phyloP scores from a whole-genome alignment of 2,113 vertebrate species.

The Sigmodon hispidus region DNA sequence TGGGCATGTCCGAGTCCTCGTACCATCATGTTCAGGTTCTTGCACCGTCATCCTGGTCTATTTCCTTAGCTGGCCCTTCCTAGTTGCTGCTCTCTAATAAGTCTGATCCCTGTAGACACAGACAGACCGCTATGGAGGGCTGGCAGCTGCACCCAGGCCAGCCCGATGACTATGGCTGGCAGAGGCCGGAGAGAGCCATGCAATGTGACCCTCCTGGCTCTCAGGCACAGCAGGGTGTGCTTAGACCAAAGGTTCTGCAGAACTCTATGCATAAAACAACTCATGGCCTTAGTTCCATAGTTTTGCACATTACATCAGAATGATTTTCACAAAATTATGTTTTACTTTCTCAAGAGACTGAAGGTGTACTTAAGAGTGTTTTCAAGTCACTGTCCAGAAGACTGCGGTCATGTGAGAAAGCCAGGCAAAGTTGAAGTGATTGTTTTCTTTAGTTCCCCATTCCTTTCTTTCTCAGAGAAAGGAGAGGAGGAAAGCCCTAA shows the following conservation, averaged over 20 bases:
- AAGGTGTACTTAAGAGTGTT: background rate
- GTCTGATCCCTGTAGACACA: background rate
- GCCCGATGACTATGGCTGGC: background rate
- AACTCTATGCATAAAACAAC: background rate
- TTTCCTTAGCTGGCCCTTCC: background rate
- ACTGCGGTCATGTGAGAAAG: background rate
- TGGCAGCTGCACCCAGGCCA: background rate
- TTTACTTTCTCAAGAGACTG: background rate
- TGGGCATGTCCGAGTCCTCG: background rate
- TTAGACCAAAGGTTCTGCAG: background rate
- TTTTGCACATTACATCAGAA: conserved; percentile 45
- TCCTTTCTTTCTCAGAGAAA: background rate
- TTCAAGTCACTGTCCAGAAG: conserved; percentile 50
- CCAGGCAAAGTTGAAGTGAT: background rate
- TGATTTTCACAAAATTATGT: conserved; percentile 54
- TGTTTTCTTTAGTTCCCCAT: background rate
- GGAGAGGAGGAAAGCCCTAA: background rate
- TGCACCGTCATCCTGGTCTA: conserved; percentile 56
- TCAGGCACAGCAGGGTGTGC: background rate
- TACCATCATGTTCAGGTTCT: background rate
- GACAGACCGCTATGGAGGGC: background rate
- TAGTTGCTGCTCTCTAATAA: background rate
- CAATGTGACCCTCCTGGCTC: background rate
- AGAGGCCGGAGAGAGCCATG: background rate
- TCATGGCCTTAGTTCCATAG: background rate